Conservation (phyloP, 2,888 invertebrate species). For the Herminia tarsipennalis region DNA sequence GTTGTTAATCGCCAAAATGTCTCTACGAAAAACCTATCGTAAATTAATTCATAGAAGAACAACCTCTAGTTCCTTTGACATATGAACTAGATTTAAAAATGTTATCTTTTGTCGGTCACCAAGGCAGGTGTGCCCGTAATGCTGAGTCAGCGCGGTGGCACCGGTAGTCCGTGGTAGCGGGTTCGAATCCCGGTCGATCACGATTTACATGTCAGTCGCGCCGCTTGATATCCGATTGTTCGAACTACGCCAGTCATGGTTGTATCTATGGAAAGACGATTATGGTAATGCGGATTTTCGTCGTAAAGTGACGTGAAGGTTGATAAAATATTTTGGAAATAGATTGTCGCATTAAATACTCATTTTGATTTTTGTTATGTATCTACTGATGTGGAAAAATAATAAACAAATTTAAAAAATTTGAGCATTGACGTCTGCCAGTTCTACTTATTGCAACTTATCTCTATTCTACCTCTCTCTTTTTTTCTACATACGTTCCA, state of each 20-base stretch:
- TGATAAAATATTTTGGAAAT: slow-evolving; percentile 18
- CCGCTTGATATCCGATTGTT: slow-evolving; percentile 83
- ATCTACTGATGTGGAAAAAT: too few relatives aligned
- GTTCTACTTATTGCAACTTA: too few relatives aligned
- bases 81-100: slow-evolving; percentile 17
- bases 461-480: too few relatives aligned
- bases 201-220: slow-evolving; percentile 83
- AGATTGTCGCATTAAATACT: not conserved
- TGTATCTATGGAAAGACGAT: slow-evolving; percentile 66
- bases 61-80: not conserved
- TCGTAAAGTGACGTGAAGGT: slow-evolving; percentile 40
- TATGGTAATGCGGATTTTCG: slow-evolving; percentile 65
- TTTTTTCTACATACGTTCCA: too few relatives aligned
- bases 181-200: slow-evolving; percentile 77
- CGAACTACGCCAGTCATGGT: slow-evolving; percentile 69
- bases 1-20: too few relatives aligned
- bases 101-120: slow-evolving; percentile 24
- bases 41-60: slow-evolving; percentile 10
- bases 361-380: not conserved
- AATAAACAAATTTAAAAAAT: too few relatives aligned
- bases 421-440: too few relatives aligned
- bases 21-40: too few relatives aligned
- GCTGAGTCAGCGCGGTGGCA: slow-evolving; percentile 82
- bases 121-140: slow-evolving; percentile 76
- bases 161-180: slow-evolving; percentile 82